Evolutionary conservation across 2,113 vertebrate genomes (phyloP).

Genomic region (Potamarius usumacintae): DNA sequence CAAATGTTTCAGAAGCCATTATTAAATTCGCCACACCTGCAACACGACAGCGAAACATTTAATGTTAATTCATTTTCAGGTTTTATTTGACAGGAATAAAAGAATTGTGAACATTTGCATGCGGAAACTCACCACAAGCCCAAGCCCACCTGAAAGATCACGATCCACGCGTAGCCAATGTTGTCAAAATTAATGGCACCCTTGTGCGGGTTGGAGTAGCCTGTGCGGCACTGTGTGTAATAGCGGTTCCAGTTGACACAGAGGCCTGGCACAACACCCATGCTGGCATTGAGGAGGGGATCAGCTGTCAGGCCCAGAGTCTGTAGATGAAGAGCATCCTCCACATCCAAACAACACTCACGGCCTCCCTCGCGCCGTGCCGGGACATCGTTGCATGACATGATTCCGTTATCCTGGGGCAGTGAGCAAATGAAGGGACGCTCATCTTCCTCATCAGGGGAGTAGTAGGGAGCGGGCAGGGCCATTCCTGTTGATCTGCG

Average conservation of each 20-base stretch:
- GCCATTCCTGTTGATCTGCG: conserved; percentile 82
- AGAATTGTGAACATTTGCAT: not conserved
- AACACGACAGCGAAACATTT: not conserved
- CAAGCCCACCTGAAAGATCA: conserved; percentile 90
- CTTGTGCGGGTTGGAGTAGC: conserved; percentile 90
- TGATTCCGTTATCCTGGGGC: conserved; percentile 94
- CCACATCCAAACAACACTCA: conserved; percentile 89
- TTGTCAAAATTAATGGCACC: conserved; percentile 99
- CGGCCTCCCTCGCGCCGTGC: conserved; percentile 84
- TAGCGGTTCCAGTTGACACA: conserved; percentile 98
- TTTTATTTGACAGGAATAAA: not conserved
- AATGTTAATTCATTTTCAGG: not conserved
- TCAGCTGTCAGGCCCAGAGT: conserved; percentile 76
- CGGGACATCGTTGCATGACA: conserved; percentile 90
- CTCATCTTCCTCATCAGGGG: conserved; percentile 90
- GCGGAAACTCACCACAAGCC: not conserved
- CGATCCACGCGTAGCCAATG: conserved; percentile 97
- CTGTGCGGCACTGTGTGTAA: conserved; percentile 90
- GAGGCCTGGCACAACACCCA: conserved; percentile 76
- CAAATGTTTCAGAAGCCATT: not conserved
- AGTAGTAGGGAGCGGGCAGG: conserved; percentile 88
- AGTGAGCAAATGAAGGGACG: conserved; percentile 97
- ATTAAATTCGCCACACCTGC: not conserved
- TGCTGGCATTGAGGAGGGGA: conserved; percentile 71
- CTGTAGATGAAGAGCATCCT: conserved; percentile 83